Evolutionary conservation across 2,888 invertebrate species (phyloP), one percentile per base, ranked within the genome.

Genomic region (Epistrophe grossulariae): DNA sequence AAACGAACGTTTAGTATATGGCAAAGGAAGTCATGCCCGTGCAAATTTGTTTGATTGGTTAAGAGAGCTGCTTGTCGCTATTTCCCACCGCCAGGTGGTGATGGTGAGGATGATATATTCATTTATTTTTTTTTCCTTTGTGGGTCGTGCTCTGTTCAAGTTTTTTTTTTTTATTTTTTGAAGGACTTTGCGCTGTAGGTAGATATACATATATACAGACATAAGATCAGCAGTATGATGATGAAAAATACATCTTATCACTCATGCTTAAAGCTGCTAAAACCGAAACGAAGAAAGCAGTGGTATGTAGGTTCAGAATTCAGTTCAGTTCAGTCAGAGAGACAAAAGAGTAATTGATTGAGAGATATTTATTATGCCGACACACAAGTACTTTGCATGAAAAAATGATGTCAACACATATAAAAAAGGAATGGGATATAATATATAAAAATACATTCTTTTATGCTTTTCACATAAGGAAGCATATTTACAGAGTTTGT

Each of bases 31-130:
- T 74, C 74, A 71, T 57, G 50, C 74, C 62, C 28, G n/a, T 71
- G 74, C 35, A 74, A 79, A 74, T 84, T 74, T 74, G 74, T 74
- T 84, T 84, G 79, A 84, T 84, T 84, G 79, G 74, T 74, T 79
- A 55, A 57, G 73, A 73, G 48, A 11, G 45, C 4, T 38, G 50
- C 35, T 48, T 66, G 48, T 66, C 48, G 31, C n/a, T 66, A 15
- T 28, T n/a, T n/a, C 19, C 19, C 43, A 45, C 9, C 48, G 35
- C 17, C 17, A 64, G 52, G 55, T 52, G 43, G 28, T 48, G 50
- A 38, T 4, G 62, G 62, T 62, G 40, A 55, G 62, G 55, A 55
- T 81, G 62, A 81, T 60, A 50, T 62, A 64, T 60, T n/a, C 57
- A n/a, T 52, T 15, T n/a, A n/a, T n/a, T 13, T 55, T 70, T 17